Base-by-base conservation (phyloP, 2,797 vertebrate genomes). In the Perodicticus potto region DNA sequence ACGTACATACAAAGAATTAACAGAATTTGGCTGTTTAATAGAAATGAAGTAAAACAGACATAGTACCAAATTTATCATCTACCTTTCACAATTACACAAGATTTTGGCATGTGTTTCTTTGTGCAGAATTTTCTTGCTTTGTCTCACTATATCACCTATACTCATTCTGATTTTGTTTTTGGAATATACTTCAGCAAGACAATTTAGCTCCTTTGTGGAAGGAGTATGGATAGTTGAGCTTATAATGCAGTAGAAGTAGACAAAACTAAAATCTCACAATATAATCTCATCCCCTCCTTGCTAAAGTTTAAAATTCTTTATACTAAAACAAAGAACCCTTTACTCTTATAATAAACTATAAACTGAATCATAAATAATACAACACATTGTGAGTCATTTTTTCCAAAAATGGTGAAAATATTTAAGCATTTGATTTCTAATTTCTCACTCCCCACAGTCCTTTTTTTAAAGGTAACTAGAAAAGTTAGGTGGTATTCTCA, bases 241-340 rank as follows among this genome's bases (percentile, higher is more conserved):
- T 96, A 86, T 0, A 92, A 12, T 72, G 2, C 7, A 86, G 49
- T 5, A 86, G 40, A 72, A 86, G 49, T 5, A 86, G 40, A 72
- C 65, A 94, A 83, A 95, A 90, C 69, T 59, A 76, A 96, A 96
- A 88, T 81, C 53, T 32, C 37, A 92, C 1, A 45, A 88, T n/a
- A 34, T 82, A 93, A 86, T n/a, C 88, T 72, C 14, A 32, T 16
- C 14, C 5, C 3, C 25, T 69, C 32, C 3, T 77, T 83, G 40
- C 37, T 88, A 84, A 65, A 92, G 49, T 86, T 94, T 89, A 92
- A 95, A 97, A 89, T 72, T 93, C 29, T 91, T 43, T 94, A 19
- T 17, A 84, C 81, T 88, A 92, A 92, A 95, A 88, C 77, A 96
- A 94, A 89, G 27, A 53, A 82, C 5, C 40, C 32, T 34, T 55